Percentiles rank a stretch among this genome's conserved stretches.
Evolutionary conservation across 2,113 vertebrate genomes (phyloP).

Genomic region (Polypterus senegalus): DNA sequence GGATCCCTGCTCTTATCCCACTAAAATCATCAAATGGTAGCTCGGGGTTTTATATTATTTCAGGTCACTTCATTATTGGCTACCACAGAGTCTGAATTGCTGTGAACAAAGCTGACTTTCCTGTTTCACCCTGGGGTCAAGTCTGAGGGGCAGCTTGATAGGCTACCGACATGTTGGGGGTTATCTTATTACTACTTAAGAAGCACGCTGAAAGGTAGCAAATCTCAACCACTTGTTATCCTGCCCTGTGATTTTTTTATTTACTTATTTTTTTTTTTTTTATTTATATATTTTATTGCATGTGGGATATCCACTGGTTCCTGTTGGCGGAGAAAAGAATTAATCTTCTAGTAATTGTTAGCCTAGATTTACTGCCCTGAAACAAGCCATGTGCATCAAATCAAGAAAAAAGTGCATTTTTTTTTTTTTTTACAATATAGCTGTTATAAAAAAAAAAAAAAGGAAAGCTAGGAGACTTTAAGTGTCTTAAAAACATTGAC

Average conservation of each 20-base stretch:
- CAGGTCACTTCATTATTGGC: constrained; percentile 99
- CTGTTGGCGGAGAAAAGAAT: constrained; percentile 75
- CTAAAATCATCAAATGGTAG: constrained; percentile 94
- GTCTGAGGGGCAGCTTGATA: constrained; percentile 95
- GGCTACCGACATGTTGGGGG: constrained; percentile 86
- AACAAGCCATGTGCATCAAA: too few relatives aligned
- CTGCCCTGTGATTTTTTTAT: constrained; percentile 51
- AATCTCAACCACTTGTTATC: constrained; percentile 80
- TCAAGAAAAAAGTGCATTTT: too few relatives aligned
- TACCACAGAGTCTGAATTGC: constrained; percentile 81
- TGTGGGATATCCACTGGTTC: constrained; percentile 75
- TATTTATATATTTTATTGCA: constrained; percentile 42
- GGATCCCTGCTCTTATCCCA: constrained; percentile 97
- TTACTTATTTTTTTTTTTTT: constrained; percentile 9
- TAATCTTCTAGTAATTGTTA: constrained; percentile 64
- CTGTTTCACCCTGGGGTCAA: constrained; percentile 91
- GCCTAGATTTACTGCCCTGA: constrained; percentile 38
- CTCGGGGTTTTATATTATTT: constrained; percentile 98
- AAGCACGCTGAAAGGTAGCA: constrained; percentile 95
- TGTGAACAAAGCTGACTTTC: constrained; percentile 84
- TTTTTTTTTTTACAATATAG: too few relatives aligned
- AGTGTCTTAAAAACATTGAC: too few relatives aligned
- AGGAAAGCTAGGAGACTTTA: too few relatives aligned
- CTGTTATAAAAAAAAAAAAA: too few relatives aligned
- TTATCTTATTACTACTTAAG: constrained; percentile 99